Evolutionary conservation across 2,888 invertebrate species (phyloP).

Genomic region (Drosophila nr. fundita): DNA sequence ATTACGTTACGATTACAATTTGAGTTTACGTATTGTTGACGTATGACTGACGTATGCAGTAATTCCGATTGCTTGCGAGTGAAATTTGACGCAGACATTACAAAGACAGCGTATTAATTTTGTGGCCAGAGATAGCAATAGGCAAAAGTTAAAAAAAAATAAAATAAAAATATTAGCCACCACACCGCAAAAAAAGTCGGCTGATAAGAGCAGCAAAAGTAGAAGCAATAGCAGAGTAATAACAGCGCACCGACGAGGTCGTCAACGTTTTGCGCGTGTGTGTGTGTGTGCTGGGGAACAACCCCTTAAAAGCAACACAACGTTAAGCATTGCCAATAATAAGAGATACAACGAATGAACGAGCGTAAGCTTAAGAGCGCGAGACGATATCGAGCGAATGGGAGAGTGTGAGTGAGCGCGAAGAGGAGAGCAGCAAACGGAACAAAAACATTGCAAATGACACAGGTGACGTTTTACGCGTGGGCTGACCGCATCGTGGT

Average conservation of each 20-base stretch:
- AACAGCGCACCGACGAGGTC: slow-evolving; percentile 41
- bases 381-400: neutral
- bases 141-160: slow-evolving; percentile 48
- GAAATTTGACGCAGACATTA: slow-evolving; percentile 56
- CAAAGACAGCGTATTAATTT: slow-evolving; percentile 42
- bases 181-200: slow-evolving; percentile 46
- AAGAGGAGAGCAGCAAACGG: slow-evolving; percentile 35
- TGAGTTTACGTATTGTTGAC: slow-evolving; percentile 18
- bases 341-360: slow-evolving; percentile 3
- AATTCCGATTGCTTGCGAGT: slow-evolving; percentile 19
- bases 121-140: slow-evolving; percentile 66
- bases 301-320: slow-evolving; percentile 35
- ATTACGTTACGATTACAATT: slow-evolving; percentile 33
- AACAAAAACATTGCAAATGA: slow-evolving; percentile 78
- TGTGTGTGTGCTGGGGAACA: slow-evolving; percentile 18
- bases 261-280: slow-evolving; percentile 9
- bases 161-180: slow-evolving; percentile 54
- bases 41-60: neutral
- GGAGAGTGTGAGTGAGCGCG: slow-evolving; percentile 4
- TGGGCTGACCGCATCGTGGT: slow-evolving; percentile 48
- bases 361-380: slow-evolving; percentile 10
- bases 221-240: neutral
- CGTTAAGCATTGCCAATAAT: slow-evolving; percentile 15
- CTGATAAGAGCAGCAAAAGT: slow-evolving; percentile 58
- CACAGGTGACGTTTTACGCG: slow-evolving; percentile 76